Percentiles rank a stretch among this genome's conserved stretches.
Conservation (phyloP, 2,113 vertebrate species). For the Daubentonia madagascariensis region DNA sequence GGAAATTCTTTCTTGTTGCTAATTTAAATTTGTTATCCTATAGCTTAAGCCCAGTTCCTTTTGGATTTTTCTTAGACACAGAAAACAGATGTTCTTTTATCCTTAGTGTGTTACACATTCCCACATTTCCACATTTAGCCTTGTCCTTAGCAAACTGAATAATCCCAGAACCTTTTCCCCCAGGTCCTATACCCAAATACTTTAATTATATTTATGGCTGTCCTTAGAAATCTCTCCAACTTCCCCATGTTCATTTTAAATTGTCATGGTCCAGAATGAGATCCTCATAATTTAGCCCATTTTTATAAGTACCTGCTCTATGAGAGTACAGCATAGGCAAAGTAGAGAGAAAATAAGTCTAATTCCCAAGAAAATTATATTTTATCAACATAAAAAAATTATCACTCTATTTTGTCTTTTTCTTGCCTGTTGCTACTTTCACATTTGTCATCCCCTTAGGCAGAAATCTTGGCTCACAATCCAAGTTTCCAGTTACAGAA, state of each 20-base stretch:
- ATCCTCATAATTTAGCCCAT: not conserved
- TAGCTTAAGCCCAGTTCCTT: conserved; percentile 67
- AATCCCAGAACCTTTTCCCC: conserved; percentile 24
- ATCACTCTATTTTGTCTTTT: not conserved
- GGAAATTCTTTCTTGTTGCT: conserved; percentile 69
- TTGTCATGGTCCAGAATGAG: not conserved
- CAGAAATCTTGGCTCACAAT: conserved; percentile 22
- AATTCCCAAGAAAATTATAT: conserved; percentile 17
- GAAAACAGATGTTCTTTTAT: conserved; percentile 72
- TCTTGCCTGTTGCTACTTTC: conserved; percentile 15
- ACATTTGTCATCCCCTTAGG: conserved; percentile 8
- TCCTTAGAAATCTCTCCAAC: not conserved
- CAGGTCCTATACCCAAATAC: not conserved
- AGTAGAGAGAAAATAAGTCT: not conserved
- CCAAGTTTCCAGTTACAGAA: conserved; percentile 7
- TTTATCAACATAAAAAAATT: conserved; percentile 12
- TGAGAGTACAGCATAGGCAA: not conserved
- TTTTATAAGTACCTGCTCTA: conserved; percentile 1
- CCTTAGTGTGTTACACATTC: not conserved
- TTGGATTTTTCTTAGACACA: conserved; percentile 55
- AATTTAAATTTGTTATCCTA: conserved; percentile 72
- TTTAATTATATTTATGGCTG: not conserved
- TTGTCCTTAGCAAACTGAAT: conserved; percentile 42
- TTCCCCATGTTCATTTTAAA: not conserved
- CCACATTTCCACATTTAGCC: conserved; percentile 44